These are phyloP conservation scores for Darevskia nairensis DNA, from an alignment of 2,797 vertebrate species.

Conservation along the genomic window DNA sequence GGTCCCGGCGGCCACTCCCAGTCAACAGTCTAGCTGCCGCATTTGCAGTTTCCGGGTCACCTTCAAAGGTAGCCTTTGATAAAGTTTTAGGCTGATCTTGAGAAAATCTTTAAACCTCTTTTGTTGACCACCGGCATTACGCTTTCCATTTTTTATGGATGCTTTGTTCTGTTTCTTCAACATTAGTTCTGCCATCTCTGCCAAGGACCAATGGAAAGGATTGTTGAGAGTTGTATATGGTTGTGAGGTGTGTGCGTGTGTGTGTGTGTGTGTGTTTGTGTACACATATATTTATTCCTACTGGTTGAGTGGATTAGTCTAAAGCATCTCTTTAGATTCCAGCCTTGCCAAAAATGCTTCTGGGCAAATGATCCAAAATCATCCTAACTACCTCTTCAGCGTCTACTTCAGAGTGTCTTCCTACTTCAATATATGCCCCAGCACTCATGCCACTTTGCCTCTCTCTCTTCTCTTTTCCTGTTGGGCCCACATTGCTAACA, in stretches of 20 bases:
- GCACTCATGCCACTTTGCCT: neutral
- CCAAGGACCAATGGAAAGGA: neutral
- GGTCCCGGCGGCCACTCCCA: too few species aligned
- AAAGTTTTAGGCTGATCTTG: too few species aligned
- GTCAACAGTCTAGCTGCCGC: too few species aligned
- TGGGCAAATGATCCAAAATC: neutral
- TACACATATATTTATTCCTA: neutral
- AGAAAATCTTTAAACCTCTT: too few species aligned
- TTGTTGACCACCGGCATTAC: too few species aligned
- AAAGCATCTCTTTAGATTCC: neutral
- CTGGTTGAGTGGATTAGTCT: neutral
- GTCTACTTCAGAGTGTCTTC: neutral
- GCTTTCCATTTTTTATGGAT: too few species aligned
- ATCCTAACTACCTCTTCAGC: neutral
- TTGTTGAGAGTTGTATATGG: neutral
- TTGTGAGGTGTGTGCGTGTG: too few species aligned
- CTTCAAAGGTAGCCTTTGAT: too few species aligned
- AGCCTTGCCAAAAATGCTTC: neutral
- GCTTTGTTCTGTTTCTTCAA: neutral
- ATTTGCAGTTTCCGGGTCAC: too few species aligned
- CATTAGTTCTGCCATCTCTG: neutral
- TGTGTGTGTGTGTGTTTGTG: too few species aligned
- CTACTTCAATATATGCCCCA: neutral
- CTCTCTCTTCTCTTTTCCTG: neutral
- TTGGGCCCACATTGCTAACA: neutral